Percentiles rank a stretch among this genome's conserved stretches.
Conservation (phyloP, 2,113 vertebrate genomes). For the Festucalex cinctus region DNA sequence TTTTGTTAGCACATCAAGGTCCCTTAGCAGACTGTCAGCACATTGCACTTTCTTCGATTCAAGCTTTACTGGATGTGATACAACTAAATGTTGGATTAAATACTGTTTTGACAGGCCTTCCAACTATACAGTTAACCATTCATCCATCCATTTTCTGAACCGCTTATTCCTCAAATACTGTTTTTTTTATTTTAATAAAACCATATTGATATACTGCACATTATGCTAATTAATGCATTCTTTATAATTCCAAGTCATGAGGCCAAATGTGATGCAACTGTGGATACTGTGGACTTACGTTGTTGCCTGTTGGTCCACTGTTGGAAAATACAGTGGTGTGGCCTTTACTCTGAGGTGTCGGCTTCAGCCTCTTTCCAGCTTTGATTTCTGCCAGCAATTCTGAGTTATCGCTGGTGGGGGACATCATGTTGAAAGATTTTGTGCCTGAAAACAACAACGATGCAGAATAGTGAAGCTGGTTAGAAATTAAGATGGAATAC, state of each 20-base stretch:
- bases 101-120: neutral
- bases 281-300: conserved; percentile 65
- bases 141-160: no score
- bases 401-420: conserved; percentile 93
- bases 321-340: conserved; percentile 89
- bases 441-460: conserved; percentile 74
- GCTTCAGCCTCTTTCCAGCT: conserved; percentile 93
- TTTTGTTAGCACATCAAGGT: no score
- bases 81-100: neutral
- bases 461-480: conserved; percentile 45
- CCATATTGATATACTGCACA: no score
- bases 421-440: conserved; percentile 99
- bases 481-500: conserved; percentile 32
- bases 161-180: no score
- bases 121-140: neutral
- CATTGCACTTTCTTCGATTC: no score
- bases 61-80: neutral
- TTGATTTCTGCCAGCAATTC: conserved; percentile 98
- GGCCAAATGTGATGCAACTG: neutral
- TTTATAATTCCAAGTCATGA: neutral
- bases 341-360: conserved; percentile 91
- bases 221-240: neutral
- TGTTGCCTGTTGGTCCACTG: conserved; percentile 76
- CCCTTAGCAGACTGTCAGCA: no score
- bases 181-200: no score